Evolutionary conservation across 2,888 invertebrate genomes (phyloP), one percentile per base, ranked within the genome.

Genomic region (Scaptomyza flava): DNA sequence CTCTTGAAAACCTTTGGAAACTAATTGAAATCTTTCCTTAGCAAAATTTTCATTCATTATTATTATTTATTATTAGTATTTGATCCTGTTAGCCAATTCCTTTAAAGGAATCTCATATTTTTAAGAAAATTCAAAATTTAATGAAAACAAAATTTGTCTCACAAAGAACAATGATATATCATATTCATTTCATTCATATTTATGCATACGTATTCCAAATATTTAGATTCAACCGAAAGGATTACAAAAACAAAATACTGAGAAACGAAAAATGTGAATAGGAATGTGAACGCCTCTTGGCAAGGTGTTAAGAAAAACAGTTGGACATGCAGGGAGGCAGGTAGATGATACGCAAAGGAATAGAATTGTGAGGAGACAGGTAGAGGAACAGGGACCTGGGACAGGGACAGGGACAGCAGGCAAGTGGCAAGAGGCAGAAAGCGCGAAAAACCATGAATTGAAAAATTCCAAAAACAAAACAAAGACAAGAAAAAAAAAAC

Each of bases 361-460:
- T 8, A 12, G n/a, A 6, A 11, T 3, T 8, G 12, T 6, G 11
- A 34, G 12, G 23, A 14, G 23, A 23, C 36, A 51, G 51, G 48
- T 48, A 14, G 42, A 27, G 34, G 4, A 8, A 7, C 5, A 27
- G n/a, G 9, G 11, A n/a, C 27, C 6, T 6, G 1, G 11, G 36
- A 4, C 34, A 6, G 17, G 33, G 17, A n/a, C 12, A n/a, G 33
- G 11, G 31, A 2, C 20, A 8, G 6, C n/a, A 12, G 6, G 23
- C 5, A 27, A 31, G 31, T 20, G 11, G 33, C 1, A n/a, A n/a
- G 46, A 27, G 23, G 6, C 34, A 12, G 47, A 23, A n/a, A 27
- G 6, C 33, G 14, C 48, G 59, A 58, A 67, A 79, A 85, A 69
- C 86, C 86, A 82, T 81, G 82, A 81, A 86, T 80, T 77, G 72